phyloP scores from a whole-genome alignment of 2,797 vertebrate species.

The Holocentrus rufus region DNA sequence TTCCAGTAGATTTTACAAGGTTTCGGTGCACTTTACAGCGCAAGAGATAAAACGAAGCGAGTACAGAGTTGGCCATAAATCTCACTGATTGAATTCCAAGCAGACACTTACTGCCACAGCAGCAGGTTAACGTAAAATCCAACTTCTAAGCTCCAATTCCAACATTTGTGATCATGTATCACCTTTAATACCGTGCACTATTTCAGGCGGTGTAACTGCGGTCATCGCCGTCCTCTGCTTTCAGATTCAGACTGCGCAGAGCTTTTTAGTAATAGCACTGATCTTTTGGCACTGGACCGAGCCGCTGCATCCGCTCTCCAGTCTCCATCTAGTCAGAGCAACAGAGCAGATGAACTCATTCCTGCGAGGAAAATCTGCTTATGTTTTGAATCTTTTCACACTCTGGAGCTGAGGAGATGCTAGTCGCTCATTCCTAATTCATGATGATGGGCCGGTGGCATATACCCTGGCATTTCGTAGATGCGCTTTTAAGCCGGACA shows the following conservation, averaged over 20 bases:
- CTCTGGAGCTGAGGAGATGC: constrained; percentile 18
- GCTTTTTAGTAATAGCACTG: constrained; percentile 58
- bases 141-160: constrained; percentile 48
- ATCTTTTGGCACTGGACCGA: constrained; percentile 27
- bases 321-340: constrained; percentile 41
- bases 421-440: constrained; percentile 59
- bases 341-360: constrained; percentile 43
- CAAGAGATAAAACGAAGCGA: constrained; percentile 56
- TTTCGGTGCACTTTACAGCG: constrained; percentile 49
- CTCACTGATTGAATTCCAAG: constrained; percentile 61
- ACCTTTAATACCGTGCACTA: constrained; percentile 49
- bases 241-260: constrained; percentile 42
- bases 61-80: constrained; percentile 54
- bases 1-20: constrained; percentile 36
- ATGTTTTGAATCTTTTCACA: constrained; percentile 39
- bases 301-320: background rate
- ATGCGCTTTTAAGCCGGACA: constrained; percentile 29
- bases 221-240: constrained; percentile 27
- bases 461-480: constrained; percentile 17
- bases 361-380: constrained; percentile 54
- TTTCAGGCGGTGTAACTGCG: constrained; percentile 14
- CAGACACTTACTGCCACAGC: constrained; percentile 9
- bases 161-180: constrained; percentile 26
- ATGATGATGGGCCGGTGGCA: constrained; percentile 34
- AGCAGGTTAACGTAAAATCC: constrained; percentile 40